Percentiles rank a stretch among this genome's conserved stretches.
Evolutionary conservation across 2,888 invertebrate genomes (phyloP).

Genomic region (Nemurella pictetii): DNA sequence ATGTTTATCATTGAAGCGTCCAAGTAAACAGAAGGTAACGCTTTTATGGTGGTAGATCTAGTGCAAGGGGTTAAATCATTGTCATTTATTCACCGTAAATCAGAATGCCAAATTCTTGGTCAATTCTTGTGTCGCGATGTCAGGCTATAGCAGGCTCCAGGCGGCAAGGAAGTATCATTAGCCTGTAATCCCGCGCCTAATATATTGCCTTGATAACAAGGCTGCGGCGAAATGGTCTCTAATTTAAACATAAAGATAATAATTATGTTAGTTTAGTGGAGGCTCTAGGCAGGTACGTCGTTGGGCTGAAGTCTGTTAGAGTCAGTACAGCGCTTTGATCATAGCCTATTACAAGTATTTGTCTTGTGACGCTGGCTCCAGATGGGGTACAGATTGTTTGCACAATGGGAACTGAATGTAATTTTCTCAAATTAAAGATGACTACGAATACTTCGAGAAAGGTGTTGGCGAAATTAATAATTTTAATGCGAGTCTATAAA

Average conservation of each 20-base stretch:
- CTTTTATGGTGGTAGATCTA: not conserved
- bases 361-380: not conserved
- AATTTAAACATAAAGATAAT: slow-evolving; percentile 30
- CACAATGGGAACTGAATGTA: not conserved
- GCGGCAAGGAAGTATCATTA: not conserved
- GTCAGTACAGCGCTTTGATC: slow-evolving; percentile 11
- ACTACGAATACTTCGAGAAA: not conserved
- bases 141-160: too few relatives aligned
- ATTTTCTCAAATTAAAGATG: not conserved
- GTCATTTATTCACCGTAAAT: not conserved
- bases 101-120: not conserved
- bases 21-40: not conserved
- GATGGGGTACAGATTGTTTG: not conserved
- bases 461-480: not conserved
- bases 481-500: not conserved
- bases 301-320: too few relatives aligned
- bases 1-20: not conserved
- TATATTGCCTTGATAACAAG: slow-evolving; percentile 13
- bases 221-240: slow-evolving; percentile 17
- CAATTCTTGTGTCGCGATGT: not conserved
- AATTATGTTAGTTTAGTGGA: slow-evolving; percentile 27
- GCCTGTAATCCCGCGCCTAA: not conserved
- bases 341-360: slow-evolving; percentile 6
- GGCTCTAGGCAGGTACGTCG: too few relatives aligned
- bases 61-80: not conserved